Percentiles rank a stretch among this genome's conserved stretches.
phyloP scores from a whole-genome alignment of 2,888 invertebrate species.

The Synanthedon myopaeformis region DNA sequence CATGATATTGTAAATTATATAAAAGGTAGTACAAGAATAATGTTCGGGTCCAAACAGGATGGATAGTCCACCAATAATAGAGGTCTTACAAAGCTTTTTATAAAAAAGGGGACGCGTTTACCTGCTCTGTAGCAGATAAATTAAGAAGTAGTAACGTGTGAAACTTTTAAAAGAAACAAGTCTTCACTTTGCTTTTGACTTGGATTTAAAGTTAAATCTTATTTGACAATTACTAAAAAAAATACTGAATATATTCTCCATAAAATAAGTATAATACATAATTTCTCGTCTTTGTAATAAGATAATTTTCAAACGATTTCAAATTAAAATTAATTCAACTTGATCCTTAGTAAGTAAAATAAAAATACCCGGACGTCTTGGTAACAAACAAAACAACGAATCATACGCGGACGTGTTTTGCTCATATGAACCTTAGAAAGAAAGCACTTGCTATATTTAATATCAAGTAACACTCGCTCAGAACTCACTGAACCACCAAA shows the following conservation, averaged over 20 bases:
- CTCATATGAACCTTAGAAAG: slow-evolving; percentile 44
- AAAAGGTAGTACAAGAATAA: background rate
- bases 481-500: slow-evolving; percentile 29
- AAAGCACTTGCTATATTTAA: slow-evolving; percentile 24
- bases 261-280: too few species aligned
- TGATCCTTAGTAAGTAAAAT: slow-evolving; percentile 11
- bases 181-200: too few species aligned
- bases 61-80: slow-evolving; percentile 23
- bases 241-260: too few species aligned
- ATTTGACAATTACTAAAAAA: too few species aligned
- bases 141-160: too few species aligned
- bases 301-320: too few species aligned
- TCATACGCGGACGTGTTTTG: slow-evolving; percentile 57
- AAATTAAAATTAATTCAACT: too few species aligned
- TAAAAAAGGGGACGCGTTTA: slow-evolving; percentile 58
- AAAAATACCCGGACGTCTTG: slow-evolving; percentile 54
- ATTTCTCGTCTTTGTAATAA: too few species aligned
- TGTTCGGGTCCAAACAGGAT: slow-evolving; percentile 1
- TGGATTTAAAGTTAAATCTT: too few species aligned
- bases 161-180: too few species aligned
- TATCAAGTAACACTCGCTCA: slow-evolving; percentile 32
- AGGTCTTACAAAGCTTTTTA: slow-evolving; percentile 23
- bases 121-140: slow-evolving; percentile 24
- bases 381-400: slow-evolving; percentile 64
- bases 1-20: background rate